Base-by-base conservation (phyloP, 2,888 invertebrate genomes). In the Rhamnusium bicolor region DNA sequence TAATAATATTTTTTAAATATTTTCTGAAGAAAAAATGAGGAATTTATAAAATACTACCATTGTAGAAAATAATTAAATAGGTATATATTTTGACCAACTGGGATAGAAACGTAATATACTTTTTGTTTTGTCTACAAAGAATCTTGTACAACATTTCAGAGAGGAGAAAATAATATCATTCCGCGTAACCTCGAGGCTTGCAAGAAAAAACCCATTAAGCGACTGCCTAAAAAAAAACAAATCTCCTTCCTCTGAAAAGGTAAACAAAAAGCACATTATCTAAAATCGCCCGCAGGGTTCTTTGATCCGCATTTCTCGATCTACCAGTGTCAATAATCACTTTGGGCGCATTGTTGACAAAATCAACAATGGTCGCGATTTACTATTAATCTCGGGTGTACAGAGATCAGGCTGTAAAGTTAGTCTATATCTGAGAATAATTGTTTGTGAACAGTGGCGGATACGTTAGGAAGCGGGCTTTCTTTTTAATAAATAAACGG, bases 221-320 rank as follows among this genome's bases (percentile, higher is more conserved):
- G 14, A 54, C 32, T 12, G 19, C 32, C 32, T 16, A 8, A 19
- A 53, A 65, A 47, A 65, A 53, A 53, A 53, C 65, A 53, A 51
- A 65, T 65, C 53, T 29, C 49, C 46, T 62, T 27, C 49, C 49
- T 27, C 51, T 10, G 21, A 32, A 32, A 53, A 65, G 53, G 40
- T 53, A 65, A 65, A 65, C 65, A 65, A 65, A n/a, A 65, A 53
- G 29, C 16, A 16, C 65, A 53, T 54, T 65, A 65, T 65, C 65
- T 29, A n/a, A 65, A 53, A 53, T 65, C 53, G 53, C 65, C 63
- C 18, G 5, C 24, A 32, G 63, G n/a, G 27, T 29, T 62, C 63
- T 51, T 65, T 27, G 63, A 51, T 65, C 16, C 63, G 29, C 51
- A 19, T 51, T 62, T 65, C 63, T 65, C 63, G 51, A 51, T 65